These are phyloP conservation scores for Lota lota DNA, from an alignment of 2,113 vertebrate genomes.

Conservation along the genomic window DNA sequence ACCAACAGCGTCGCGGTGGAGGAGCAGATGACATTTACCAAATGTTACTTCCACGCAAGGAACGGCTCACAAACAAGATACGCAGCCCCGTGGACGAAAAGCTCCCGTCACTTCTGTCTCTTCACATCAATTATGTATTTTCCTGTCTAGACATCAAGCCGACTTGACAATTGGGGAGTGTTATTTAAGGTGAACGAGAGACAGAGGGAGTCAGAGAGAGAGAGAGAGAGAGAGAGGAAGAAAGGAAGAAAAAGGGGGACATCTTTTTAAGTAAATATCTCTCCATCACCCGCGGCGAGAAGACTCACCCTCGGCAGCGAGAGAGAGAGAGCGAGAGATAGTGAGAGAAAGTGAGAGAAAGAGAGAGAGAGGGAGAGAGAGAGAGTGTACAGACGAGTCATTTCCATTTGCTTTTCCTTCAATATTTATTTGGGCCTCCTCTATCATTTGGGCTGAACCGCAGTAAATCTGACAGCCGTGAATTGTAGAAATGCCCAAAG, in stretches of 20 bases:
- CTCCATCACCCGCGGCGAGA: constrained; percentile 61
- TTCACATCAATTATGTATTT: constrained; percentile 75
- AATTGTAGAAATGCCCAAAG: constrained; percentile 63
- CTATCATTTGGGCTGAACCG: constrained; percentile 67
- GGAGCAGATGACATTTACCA: constrained; percentile 74
- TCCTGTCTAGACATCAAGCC: constrained; percentile 70
- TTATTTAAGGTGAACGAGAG: constrained; percentile 71
- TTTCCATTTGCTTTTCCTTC: constrained; percentile 72
- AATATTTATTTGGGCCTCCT: constrained; percentile 73
- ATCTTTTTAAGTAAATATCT: constrained; percentile 72
- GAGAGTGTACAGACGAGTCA: constrained; percentile 65
- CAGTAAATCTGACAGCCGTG: constrained; percentile 71
- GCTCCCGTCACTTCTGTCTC: constrained; percentile 63
- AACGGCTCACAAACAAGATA: constrained; percentile 71
- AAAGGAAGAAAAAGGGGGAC: constrained; percentile 51
- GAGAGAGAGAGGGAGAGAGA: constrained; percentile 12
- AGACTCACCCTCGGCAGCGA: constrained; percentile 64
- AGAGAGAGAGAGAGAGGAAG: constrained; percentile 68
- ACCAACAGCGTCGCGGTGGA: constrained; percentile 50
- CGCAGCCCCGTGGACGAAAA: constrained; percentile 64
- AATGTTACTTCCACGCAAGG: constrained; percentile 73
- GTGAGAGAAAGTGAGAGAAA: too few relatives aligned
- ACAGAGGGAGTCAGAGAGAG: constrained; percentile 52
- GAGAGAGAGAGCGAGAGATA: too few relatives aligned
- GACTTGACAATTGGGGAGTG: constrained; percentile 69